Evolutionary conservation across 2,113 vertebrate species (phyloP).

Genomic region (Bagarius yarrelli): DNA sequence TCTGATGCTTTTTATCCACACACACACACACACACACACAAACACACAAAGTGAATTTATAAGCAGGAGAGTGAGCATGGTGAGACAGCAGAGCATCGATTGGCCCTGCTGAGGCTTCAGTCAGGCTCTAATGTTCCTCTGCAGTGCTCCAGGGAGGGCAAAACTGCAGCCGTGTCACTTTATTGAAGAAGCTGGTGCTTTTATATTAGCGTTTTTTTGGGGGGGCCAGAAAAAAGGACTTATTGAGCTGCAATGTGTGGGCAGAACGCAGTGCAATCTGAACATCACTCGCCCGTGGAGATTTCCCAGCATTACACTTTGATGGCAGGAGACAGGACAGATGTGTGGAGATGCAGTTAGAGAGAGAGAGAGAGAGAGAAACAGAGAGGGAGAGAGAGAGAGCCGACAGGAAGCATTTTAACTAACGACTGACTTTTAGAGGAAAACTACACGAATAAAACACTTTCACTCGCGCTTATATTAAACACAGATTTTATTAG

Average conservation of each 20-base stretch:
- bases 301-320: constrained; percentile 26
- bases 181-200: constrained; percentile 41
- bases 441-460: neutral
- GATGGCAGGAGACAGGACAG: constrained; percentile 26
- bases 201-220: constrained; percentile 37
- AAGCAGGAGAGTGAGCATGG: constrained; percentile 39
- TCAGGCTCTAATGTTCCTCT: constrained; percentile 50
- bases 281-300: constrained; percentile 35
- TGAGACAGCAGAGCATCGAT: constrained; percentile 45
- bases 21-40: constrained; percentile 12
- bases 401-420: neutral
- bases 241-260: constrained; percentile 21
- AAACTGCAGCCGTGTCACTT: constrained; percentile 47
- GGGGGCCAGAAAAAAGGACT: constrained; percentile 1
- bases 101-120: constrained; percentile 50
- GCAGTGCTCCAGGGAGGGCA: constrained; percentile 44
- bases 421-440: neutral
- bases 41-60: constrained; percentile 51
- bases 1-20: constrained; percentile 4
- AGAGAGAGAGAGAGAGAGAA: neutral
- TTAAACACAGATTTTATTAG: neutral
- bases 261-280: constrained; percentile 8
- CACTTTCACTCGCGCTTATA: neutral
- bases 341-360: constrained; percentile 7
- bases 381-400: neutral